Evolutionary conservation across 1,140 invertebrate species (phyloP).

Genomic region (Drosophila tristis): DNA sequence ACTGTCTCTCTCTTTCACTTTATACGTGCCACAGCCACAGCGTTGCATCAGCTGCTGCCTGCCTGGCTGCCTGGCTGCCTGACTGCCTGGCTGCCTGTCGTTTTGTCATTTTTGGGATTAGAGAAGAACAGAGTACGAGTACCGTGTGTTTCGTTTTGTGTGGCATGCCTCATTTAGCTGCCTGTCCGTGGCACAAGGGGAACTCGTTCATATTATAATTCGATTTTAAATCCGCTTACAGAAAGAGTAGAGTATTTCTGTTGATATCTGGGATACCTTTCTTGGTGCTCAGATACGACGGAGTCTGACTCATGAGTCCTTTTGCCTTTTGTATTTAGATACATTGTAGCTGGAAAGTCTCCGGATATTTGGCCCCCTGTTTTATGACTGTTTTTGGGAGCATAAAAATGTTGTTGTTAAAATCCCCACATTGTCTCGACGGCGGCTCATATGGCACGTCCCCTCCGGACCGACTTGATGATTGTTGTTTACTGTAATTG

Average conservation of each 20-base stretch:
- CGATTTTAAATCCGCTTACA: constrained; percentile 64
- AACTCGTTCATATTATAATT: constrained; percentile 65
- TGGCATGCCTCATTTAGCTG: constrained; percentile 41
- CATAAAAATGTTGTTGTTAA: constrained; percentile 22
- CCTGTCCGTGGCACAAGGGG: constrained; percentile 24
- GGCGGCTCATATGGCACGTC: constrained; percentile 32
- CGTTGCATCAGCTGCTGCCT: constrained; percentile 41
- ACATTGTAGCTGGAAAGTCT: constrained; percentile 24
- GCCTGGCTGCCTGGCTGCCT: no score
- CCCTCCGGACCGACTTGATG: constrained; percentile 48
- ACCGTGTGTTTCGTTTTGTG: constrained; percentile 15
- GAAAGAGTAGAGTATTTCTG: constrained; percentile 2
- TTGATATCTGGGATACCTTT: constrained; percentile 38
- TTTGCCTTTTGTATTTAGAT: background rate
- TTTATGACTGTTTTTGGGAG: constrained; percentile 47
- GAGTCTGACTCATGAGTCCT: background rate
- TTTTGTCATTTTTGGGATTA: constrained; percentile 62
- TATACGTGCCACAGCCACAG: constrained; percentile 8
- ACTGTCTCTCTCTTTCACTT: constrained; percentile 13
- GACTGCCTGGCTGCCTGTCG: constrained; percentile 3
- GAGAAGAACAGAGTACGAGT: background rate
- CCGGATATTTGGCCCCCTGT: background rate
- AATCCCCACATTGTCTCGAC: constrained; percentile 54
- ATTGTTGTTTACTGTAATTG: constrained; percentile 79
- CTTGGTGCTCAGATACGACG: background rate